These are phyloP conservation scores for Latheticus oryzae DNA, from an alignment of 2,888 invertebrate genomes.

Conservation along the genomic window DNA sequence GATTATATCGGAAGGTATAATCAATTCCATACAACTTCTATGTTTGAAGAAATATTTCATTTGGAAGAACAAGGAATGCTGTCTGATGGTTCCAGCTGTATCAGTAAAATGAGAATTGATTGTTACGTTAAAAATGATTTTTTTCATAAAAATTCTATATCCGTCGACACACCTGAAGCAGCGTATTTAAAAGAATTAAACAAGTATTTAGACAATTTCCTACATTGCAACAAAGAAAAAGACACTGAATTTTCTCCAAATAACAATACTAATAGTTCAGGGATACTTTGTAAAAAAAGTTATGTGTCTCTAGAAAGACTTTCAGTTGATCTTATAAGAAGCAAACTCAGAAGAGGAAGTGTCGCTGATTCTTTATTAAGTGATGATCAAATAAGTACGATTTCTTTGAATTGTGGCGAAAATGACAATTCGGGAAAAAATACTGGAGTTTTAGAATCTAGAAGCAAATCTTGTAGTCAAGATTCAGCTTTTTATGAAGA, in stretches of 20 bases:
- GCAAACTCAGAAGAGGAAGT: slow-evolving; percentile 28
- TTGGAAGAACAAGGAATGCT: slow-evolving; percentile 20
- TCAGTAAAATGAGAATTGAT: slow-evolving; percentile 29
- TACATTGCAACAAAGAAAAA: too few species aligned
- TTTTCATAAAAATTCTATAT: slow-evolving; percentile 10
- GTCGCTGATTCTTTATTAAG: slow-evolving; percentile 32
- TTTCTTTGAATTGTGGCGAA: slow-evolving; percentile 2
- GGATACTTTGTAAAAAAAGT: slow-evolving; percentile 4
- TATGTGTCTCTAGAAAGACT: slow-evolving; percentile 25
- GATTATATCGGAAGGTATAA: slow-evolving; percentile 38
- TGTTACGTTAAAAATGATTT: slow-evolving; percentile 18
- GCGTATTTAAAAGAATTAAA: slow-evolving; percentile 19
- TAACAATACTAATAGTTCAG: background rate
- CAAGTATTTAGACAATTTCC: slow-evolving; percentile 15
- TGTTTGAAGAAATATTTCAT: slow-evolving; percentile 31
- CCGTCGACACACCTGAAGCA: background rate
- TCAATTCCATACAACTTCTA: slow-evolving; percentile 32
- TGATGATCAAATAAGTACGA: slow-evolving; percentile 22
- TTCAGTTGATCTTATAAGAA: slow-evolving; percentile 12
- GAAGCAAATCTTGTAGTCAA: slow-evolving; percentile 34
- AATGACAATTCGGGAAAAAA: background rate
- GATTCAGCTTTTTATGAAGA: slow-evolving; percentile 36
- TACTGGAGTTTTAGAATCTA: slow-evolving; percentile 14
- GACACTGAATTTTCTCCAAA: slow-evolving; percentile 16
- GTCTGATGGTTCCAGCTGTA: slow-evolving; percentile 15